Percentiles rank a stretch among this genome's conserved stretches.
phyloP scores from a whole-genome alignment of 2,888 invertebrate species.

The Chesias legatella region DNA sequence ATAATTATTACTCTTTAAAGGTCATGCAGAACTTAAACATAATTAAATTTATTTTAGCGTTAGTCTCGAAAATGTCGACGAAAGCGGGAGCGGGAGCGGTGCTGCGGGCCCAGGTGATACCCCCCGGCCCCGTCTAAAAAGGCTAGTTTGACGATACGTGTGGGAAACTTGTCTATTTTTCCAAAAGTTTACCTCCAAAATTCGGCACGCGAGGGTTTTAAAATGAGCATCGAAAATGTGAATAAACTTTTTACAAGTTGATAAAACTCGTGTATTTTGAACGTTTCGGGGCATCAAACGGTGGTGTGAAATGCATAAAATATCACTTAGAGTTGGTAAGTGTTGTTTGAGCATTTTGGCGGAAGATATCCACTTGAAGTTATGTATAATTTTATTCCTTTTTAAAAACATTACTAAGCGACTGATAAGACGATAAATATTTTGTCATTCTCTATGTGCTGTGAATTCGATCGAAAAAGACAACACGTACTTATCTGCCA shows the following conservation, averaged over 20 bases:
- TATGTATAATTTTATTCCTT: too few species aligned
- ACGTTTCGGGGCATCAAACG: conserved; percentile 6
- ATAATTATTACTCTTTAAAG: too few species aligned
- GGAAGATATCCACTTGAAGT: not conserved
- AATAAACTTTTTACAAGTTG: conserved; percentile 6
- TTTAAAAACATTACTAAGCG: too few species aligned
- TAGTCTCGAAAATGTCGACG: too few species aligned
- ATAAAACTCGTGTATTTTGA: conserved; percentile 8
- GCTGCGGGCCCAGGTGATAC: not conserved
- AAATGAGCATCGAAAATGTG: conserved; percentile 13
- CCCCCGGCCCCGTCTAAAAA: conserved; percentile 1
- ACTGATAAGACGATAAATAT: too few species aligned
- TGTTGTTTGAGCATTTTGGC: conserved; percentile 8
- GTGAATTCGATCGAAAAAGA: too few species aligned
- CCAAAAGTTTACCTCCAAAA: conserved; percentile 9
- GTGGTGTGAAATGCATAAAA: conserved; percentile 7
- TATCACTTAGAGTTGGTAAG: conserved; percentile 8
- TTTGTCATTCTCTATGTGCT: too few species aligned
- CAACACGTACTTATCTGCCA: too few species aligned
- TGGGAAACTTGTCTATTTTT: conserved; percentile 9
- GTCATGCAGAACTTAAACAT: too few species aligned
- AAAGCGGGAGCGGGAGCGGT: too few species aligned
- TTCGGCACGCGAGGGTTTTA: conserved; percentile 10
- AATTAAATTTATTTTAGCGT: too few species aligned
- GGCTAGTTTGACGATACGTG: conserved; percentile 7